Base-by-base conservation (phyloP, 2,797 vertebrate species). In the Premnoplex brunnescens region DNA sequence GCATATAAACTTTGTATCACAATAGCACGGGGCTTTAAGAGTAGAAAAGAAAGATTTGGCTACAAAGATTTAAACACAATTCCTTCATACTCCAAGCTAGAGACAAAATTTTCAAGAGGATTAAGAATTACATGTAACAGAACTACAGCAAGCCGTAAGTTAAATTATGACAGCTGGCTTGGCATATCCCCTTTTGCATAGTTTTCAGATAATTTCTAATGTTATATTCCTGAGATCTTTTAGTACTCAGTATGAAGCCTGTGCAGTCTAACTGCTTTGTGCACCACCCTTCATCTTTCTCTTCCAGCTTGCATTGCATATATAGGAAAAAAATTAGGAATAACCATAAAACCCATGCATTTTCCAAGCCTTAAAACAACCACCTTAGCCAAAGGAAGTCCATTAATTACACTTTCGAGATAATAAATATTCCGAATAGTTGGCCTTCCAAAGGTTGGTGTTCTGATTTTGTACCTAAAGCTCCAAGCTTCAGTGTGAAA, bases 181-280 rank as follows among this genome's bases (percentile, higher is more conserved):
- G 97, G 82, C 85, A 97, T 93, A 81, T 92, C 91, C 37, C 81
- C 48, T 59, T 94, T 79, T 60, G 49, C 59, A 55, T 36, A 71
- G 13, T 49, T 93, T 88, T 85, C 64, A 86, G 44, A 73, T 64
- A 16, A 89, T 30, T 85, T 54, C 49, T 78, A 74, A 30, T 59
- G 24, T 46, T 72, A 83, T 87, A 88, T 96, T 96, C 97, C 96
- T 97, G 97, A 97, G 95, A 66, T 86, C 46, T 78, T 89, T 77
- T 46, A 83, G 48, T 49, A 89, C 56, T 77, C 14, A 46, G 19
- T 39, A 69, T 24, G 14, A 92, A 68, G 55, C 39, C 52, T 85
- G 52, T 36, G 64, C 75, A 89, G 79, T 49, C 71, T 71, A 74
- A 55, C 78, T 88, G 54, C 56, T 64, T 64, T n/a, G 44, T 28